Base-by-base conservation (phyloP, 2,797 vertebrate genomes). In the Numenius phaeopus region DNA sequence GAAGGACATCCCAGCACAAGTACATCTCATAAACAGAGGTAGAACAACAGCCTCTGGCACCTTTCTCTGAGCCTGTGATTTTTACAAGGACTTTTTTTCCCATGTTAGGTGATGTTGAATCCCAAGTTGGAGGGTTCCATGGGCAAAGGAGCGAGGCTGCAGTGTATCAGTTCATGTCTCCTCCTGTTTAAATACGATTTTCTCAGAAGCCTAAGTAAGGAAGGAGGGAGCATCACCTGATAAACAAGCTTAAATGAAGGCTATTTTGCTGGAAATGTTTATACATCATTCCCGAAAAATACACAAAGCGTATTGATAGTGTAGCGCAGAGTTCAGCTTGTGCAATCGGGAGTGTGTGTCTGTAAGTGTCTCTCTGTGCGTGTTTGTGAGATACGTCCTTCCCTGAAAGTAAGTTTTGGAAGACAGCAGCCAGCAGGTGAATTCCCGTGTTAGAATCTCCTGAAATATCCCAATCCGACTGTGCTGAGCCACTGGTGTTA, bases 291-390 rank as follows among this genome's bases (percentile, higher is more conserved):
- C 49, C 72, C 2, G 4, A 85, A 95, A 97, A 95, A 91, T 37
- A 94, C 86, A 81, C 93, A 86, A 37, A 81, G 42, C 9, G 1
- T 19, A 7, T 29, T 49, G 92, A 87, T 55, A 92, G 34, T 0
- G 10, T 69, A 78, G 95, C 27, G 0, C 92, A 83, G 95, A 94
- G 96, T 94, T 94, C 96, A 97, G 69, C 78, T 96, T 95, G 82
- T 69, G 87, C 87, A 96, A 89, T 69, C 15, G 1, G 50, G 23
- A 83, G 49, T 1, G 21, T 44, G 55, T 34, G 79, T 73, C 32
- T 78, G 39, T 14, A 90, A 49, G 75, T 34, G 52, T 62, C 47
- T 69, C 16, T 11, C 18, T 17, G 12, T 65, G 67, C 69, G 24
- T 79, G 52, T 61, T 72, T 78, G 50, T 40, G 24, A 44, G 39